These are phyloP conservation scores for Pandion haliaetus DNA, from an alignment of 2,113 vertebrate genomes.

Conservation along the genomic window DNA sequence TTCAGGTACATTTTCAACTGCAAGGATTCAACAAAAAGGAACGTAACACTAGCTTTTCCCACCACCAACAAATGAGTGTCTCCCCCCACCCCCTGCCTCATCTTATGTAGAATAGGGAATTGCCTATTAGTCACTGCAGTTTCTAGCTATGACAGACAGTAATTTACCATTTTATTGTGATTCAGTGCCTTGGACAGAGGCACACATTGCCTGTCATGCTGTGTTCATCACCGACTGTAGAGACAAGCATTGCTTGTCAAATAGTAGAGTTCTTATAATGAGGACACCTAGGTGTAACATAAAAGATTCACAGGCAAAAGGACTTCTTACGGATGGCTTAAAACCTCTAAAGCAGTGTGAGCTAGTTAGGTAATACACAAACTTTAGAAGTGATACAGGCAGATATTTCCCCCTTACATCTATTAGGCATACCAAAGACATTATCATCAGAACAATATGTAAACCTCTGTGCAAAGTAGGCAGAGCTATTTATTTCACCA, in stretches of 20 bases:
- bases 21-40: neutral
- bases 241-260: slow-evolving; percentile 69
- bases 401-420: neutral
- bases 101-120: slow-evolving; percentile 66
- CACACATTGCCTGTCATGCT: slow-evolving; percentile 73
- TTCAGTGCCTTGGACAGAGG: slow-evolving; percentile 75
- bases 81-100: neutral
- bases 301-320: slow-evolving; percentile 52
- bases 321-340: slow-evolving; percentile 49
- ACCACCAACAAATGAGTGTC: neutral
- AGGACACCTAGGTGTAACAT: slow-evolving; percentile 65
- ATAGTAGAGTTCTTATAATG: slow-evolving; percentile 63
- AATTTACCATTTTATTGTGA: slow-evolving; percentile 78
- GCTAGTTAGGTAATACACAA: slow-evolving; percentile 33
- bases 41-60: neutral
- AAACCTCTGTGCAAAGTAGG: neutral
- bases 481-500: neutral
- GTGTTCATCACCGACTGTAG: slow-evolving; percentile 65
- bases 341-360: slow-evolving; percentile 42
- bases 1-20: neutral
- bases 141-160: slow-evolving; percentile 72
- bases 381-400: neutral
- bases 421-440: neutral
- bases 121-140: slow-evolving; percentile 65
- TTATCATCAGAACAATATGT: slow-evolving; percentile 9